Percentiles rank a stretch among this genome's conserved stretches.
phyloP scores from a whole-genome alignment of 2,797 vertebrate species.

The Danio tinwini region DNA sequence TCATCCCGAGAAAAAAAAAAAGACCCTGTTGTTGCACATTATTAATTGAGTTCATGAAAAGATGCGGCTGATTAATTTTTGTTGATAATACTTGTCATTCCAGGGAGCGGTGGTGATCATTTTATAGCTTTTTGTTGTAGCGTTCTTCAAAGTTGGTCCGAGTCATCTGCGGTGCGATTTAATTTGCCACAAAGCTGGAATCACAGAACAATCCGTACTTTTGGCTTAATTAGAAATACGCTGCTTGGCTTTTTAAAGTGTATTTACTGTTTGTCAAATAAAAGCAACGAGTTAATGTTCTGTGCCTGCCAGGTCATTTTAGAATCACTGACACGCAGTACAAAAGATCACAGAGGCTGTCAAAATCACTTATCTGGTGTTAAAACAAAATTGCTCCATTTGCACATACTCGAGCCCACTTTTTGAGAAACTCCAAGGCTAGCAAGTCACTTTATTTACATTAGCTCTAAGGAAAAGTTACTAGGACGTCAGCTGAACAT shows the following conservation, averaged over 20 bases:
- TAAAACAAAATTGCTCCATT: background rate
- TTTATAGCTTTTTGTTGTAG: conserved; percentile 95
- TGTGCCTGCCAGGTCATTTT: conserved; percentile 9
- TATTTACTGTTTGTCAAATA: conserved; percentile 35
- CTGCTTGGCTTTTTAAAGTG: conserved; percentile 33
- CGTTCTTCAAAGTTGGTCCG: conserved; percentile 97
- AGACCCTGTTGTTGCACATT: conserved; percentile 99
- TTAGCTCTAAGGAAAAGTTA: background rate
- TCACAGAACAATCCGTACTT: conserved; percentile 65
- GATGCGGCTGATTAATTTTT: conserved; percentile 99
- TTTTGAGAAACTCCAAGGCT: background rate
- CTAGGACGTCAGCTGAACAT: background rate
- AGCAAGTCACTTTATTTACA: conserved; percentile 13
- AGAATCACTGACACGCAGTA: conserved; percentile 3
- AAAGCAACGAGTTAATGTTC: conserved; percentile 32
- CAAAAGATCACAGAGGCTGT: background rate
- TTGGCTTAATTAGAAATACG: conserved; percentile 66
- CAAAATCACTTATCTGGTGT: conserved; percentile 14
- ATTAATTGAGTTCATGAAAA: conserved; percentile 99
- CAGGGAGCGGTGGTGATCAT: conserved; percentile 94
- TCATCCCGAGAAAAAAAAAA: conserved; percentile 97
- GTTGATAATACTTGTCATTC: conserved; percentile 99
- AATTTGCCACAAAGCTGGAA: conserved; percentile 82
- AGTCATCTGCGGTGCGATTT: conserved; percentile 93
- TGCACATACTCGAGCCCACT: background rate